Conservation (phyloP, 2,113 vertebrate species). For the Podocnemis expansa region DNA sequence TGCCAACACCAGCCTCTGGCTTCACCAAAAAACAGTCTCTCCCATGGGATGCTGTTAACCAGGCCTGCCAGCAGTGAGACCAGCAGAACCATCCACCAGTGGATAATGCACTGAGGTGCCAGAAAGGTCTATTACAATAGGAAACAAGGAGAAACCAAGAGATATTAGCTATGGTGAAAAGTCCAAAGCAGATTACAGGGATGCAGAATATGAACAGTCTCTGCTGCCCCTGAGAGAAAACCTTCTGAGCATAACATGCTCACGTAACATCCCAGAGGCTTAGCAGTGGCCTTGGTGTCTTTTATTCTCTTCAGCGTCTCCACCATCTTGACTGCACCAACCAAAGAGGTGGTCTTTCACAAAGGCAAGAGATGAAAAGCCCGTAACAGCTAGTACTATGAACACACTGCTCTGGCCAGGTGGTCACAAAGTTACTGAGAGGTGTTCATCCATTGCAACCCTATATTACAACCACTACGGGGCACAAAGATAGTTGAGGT, state of each 20-base stretch:
- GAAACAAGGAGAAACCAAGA: constrained; percentile 60
- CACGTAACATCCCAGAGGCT: background rate
- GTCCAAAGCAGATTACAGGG: constrained; percentile 35
- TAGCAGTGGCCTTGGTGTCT: background rate
- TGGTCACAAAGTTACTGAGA: too few species aligned
- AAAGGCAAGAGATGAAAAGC: too few species aligned
- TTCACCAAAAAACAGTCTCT: background rate
- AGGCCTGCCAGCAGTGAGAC: constrained; percentile 44
- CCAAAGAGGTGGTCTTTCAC: too few species aligned
- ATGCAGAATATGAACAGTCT: constrained; percentile 34
- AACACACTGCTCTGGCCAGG: too few species aligned
- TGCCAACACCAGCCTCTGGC: background rate
- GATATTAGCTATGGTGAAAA: constrained; percentile 20
- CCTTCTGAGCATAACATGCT: background rate
- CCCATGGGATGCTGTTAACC: constrained; percentile 18
- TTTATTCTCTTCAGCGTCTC: background rate
- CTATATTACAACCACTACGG: too few species aligned
- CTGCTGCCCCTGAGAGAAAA: background rate
- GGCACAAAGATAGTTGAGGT: too few species aligned
- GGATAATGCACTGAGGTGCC: constrained; percentile 41
- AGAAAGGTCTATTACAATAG: constrained; percentile 52
- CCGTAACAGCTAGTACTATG: too few species aligned
- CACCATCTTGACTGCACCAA: too few species aligned
- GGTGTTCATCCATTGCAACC: too few species aligned
- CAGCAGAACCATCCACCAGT: constrained; percentile 63